Base-by-base conservation (phyloP, 1,140 invertebrate genomes). In the Cotesia glomerata region DNA sequence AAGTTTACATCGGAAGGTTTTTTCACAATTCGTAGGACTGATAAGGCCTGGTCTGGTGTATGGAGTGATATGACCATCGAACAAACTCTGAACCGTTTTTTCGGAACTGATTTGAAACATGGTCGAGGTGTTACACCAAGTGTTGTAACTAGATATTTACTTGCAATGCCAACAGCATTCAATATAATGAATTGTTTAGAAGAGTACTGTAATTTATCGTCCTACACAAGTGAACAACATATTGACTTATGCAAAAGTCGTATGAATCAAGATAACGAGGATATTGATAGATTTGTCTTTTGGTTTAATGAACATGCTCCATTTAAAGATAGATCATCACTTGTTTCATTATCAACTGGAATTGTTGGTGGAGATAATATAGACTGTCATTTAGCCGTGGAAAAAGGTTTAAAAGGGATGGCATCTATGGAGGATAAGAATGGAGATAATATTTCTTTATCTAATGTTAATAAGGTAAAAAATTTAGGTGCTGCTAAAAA, bases 331-430 rank as follows among this genome's bases (percentile, higher is more conserved):
- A 77, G 75, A 75, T 78, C 8, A 3, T 68, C 61, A 71, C 49
- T 86, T 52, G 49, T 84, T 16, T 87, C 81, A n/a, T 76, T 87
- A 70, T 79, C 78, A 8, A 80, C 68, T 63, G 84, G 86, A 58
- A 67, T 86, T 9, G 77, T 85, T 71, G 84, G 79, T 67, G 74
- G 80, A 68, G 72, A 79, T 63, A 77, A 77, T 75, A 83, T 87
- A 61, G 83, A 86, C 76, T 87, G 82, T 76, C 59, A 86, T 68
- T 75, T 74, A 75, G 82, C 84, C 49, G 67, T 75, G 75, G 82
- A 85, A 80, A 70, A 84, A 70, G 84, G 84, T 45, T 8, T 14
- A 45, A 36, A 58, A 58, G 16, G 51, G 8, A 76, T 76, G 39
- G 36, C 14, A 58, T 34, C 35, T 5, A 76, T 75, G 11, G 58